Evolutionary conservation across 2,113 vertebrate genomes (phyloP).

Genomic region (Jacana jacana): DNA sequence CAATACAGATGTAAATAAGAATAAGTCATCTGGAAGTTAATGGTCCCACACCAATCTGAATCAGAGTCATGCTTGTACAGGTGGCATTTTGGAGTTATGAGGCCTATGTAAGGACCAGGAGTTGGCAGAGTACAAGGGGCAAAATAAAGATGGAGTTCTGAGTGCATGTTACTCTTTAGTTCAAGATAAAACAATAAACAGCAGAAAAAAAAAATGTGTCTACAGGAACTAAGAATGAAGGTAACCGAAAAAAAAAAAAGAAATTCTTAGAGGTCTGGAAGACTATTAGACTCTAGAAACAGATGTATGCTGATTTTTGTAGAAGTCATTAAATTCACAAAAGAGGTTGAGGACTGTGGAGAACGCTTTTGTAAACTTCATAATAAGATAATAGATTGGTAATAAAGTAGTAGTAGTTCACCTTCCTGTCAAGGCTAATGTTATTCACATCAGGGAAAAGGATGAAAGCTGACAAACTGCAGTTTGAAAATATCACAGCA

Average conservation of each 20-base stretch:
- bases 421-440: background rate
- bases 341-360: background rate
- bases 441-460: background rate
- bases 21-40: background rate
- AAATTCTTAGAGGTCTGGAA: background rate
- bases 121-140: rapidly evolving
- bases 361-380: background rate
- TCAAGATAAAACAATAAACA: background rate
- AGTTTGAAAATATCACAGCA: background rate
- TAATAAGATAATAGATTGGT: background rate
- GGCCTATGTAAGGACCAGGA: background rate
- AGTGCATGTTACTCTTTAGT: background rate
- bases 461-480: background rate
- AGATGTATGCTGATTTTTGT: background rate
- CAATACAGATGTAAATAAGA: background rate
- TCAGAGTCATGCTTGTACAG: background rate
- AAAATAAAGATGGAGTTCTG: background rate
- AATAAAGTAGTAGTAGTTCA: background rate
- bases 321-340: background rate
- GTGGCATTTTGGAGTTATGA: background rate
- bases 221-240: background rate
- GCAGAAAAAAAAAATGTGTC: background rate
- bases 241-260: background rate
- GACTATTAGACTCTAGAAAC: background rate
- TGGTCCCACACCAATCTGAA: background rate